Conservation (phyloP, 2,888 invertebrate species). For the Pasiphila rectangulata region DNA sequence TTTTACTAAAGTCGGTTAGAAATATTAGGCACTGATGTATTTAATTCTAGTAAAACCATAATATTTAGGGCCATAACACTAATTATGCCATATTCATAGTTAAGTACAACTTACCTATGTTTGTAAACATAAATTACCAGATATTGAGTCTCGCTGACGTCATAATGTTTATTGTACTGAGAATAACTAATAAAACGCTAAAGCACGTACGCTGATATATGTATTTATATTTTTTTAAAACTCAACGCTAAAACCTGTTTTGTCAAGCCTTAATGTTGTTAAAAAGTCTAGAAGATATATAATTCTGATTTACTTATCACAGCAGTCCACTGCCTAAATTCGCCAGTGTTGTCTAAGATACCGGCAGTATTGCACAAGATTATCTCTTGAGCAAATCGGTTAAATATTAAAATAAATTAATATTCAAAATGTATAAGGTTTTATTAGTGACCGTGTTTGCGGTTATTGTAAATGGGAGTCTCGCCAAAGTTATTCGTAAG, state of each 20-base stretch:
- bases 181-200: too few species aligned
- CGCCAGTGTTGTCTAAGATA: slow-evolving; percentile 38
- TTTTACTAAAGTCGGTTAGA: too few species aligned
- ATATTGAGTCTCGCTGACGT: too few species aligned
- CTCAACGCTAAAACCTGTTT: slow-evolving; percentile 2
- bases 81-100: too few species aligned
- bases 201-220: too few species aligned
- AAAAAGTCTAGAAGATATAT: slow-evolving; percentile 9
- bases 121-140: too few species aligned
- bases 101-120: too few species aligned
- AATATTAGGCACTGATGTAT: too few species aligned
- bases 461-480: slow-evolving; percentile 27
- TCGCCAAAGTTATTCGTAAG: slow-evolving; percentile 42
- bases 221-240: not conserved
- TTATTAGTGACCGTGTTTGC: slow-evolving; percentile 24
- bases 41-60: too few species aligned
- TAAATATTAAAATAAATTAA: slow-evolving; percentile 2
- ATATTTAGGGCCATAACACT: too few species aligned
- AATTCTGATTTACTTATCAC: slow-evolving; percentile 17
- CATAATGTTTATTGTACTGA: too few species aligned
- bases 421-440: slow-evolving; percentile 34
- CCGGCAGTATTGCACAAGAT: slow-evolving; percentile 31
- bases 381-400: slow-evolving; percentile 1
- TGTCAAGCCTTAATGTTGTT: not conserved
- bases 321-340: slow-evolving; percentile 11